Evolutionary conservation across 1,140 invertebrate species (phyloP).

Genomic region (Lucilia sericata): DNA sequence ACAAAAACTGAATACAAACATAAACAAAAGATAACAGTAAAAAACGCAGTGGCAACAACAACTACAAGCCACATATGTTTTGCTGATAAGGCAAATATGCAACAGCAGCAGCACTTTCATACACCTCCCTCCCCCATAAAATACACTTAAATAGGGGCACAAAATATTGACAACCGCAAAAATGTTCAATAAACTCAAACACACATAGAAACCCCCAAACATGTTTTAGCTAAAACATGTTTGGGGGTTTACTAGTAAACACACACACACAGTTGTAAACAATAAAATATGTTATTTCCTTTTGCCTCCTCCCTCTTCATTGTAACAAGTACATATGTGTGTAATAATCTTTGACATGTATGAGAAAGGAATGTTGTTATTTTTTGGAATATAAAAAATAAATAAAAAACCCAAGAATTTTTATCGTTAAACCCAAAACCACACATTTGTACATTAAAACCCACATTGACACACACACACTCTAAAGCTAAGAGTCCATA

Average conservation of each 20-base stretch:
- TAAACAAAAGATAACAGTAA: not conserved
- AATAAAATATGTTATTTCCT: not conserved
- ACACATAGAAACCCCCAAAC: not conserved
- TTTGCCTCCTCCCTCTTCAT: not conserved
- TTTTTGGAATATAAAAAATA: too few species aligned
- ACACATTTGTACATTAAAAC: too few species aligned
- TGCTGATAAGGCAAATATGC: not conserved
- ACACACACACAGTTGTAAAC: not conserved
- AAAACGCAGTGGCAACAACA: constrained; percentile 31
- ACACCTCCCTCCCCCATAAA: too few species aligned
- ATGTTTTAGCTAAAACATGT: not conserved
- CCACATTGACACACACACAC: too few species aligned
- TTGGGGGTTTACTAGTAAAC: too few species aligned
- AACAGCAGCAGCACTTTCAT: too few species aligned
- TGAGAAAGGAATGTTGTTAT: too few species aligned
- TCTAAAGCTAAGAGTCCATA: too few species aligned
- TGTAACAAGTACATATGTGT: too few species aligned
- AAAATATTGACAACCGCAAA: constrained; percentile 34
- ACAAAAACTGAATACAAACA: not conserved
- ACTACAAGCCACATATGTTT: not conserved
- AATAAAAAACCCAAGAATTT: too few species aligned
- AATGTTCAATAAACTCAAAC: constrained; percentile 4
- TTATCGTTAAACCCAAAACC: too few species aligned
- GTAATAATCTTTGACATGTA: too few species aligned
- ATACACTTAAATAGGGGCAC: not conserved